phyloP scores from a whole-genome alignment of 2,888 invertebrate species.

The Punctoribates punctum region DNA sequence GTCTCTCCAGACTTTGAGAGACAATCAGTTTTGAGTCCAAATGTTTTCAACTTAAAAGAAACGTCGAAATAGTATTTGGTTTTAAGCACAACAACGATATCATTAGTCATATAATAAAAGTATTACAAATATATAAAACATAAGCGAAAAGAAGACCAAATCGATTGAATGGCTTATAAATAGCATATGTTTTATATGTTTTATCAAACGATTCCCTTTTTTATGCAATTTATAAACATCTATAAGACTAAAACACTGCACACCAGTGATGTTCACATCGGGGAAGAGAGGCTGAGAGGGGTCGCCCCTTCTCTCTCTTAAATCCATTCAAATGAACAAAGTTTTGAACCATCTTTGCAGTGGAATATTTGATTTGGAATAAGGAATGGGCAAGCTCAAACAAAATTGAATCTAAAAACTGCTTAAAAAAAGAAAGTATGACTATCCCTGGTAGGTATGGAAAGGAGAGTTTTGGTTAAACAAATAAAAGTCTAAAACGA shows the following conservation, averaged over 20 bases:
- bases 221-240: neutral
- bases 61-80: slow-evolving; percentile 13
- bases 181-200: slow-evolving; percentile 26
- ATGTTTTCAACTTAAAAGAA: neutral
- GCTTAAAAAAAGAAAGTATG: too few relatives aligned
- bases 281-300: too few relatives aligned
- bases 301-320: too few relatives aligned
- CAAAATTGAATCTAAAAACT: too few relatives aligned
- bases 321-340: too few relatives aligned
- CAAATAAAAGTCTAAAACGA: too few relatives aligned
- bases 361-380: too few relatives aligned
- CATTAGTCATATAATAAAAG: slow-evolving; percentile 35
- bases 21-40: slow-evolving; percentile 22
- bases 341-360: too few relatives aligned
- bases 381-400: too few relatives aligned
- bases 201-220: neutral
- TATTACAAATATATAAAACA: slow-evolving; percentile 6
- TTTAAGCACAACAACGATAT: slow-evolving; percentile 17
- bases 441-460: too few relatives aligned
- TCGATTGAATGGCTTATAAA: slow-evolving; percentile 18
- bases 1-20: neutral
- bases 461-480: too few relatives aligned
- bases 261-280: too few relatives aligned
- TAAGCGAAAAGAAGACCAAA: slow-evolving; percentile 17
- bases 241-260: neutral